Conservation (phyloP, 2,113 vertebrate genomes). For the Spea multiplicata region DNA sequence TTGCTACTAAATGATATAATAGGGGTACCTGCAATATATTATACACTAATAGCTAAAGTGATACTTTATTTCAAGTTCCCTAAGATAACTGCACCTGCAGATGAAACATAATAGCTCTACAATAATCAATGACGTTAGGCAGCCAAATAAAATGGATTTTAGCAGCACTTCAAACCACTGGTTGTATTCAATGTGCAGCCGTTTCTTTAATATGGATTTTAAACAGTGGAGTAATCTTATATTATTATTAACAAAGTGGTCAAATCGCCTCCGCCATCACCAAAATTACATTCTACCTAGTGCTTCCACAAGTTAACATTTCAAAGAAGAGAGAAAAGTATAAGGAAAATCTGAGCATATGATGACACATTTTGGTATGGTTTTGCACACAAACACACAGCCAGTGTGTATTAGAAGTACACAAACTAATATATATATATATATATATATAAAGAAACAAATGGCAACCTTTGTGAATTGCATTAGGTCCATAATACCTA, state of each 20-base stretch:
- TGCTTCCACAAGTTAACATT: background rate
- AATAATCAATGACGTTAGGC: background rate
- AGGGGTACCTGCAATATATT: background rate
- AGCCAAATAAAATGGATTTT: background rate
- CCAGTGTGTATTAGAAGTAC: too few relatives aligned
- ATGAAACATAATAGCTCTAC: background rate
- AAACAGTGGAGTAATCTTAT: slow-evolving; percentile 52
- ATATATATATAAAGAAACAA: too few relatives aligned
- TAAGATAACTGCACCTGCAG: background rate
- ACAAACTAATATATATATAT: too few relatives aligned
- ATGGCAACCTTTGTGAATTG: too few relatives aligned
- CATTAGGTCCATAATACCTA: too few relatives aligned
- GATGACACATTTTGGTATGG: too few relatives aligned
- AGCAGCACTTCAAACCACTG: background rate
- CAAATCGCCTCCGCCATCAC: slow-evolving; percentile 49
- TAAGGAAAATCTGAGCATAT: background rate
- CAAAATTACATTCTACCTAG: background rate
- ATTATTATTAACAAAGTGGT: slow-evolving; percentile 56
- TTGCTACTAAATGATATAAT: background rate
- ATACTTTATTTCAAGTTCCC: background rate
- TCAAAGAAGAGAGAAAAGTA: background rate
- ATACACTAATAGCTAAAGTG: background rate
- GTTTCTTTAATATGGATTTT: slow-evolving; percentile 39
- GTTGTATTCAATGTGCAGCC: background rate
- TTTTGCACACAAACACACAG: too few relatives aligned